Percentiles rank a stretch among this genome's conserved stretches.
phyloP scores from a whole-genome alignment of 2,888 invertebrate species.

The Schrankia costaestrigalis region DNA sequence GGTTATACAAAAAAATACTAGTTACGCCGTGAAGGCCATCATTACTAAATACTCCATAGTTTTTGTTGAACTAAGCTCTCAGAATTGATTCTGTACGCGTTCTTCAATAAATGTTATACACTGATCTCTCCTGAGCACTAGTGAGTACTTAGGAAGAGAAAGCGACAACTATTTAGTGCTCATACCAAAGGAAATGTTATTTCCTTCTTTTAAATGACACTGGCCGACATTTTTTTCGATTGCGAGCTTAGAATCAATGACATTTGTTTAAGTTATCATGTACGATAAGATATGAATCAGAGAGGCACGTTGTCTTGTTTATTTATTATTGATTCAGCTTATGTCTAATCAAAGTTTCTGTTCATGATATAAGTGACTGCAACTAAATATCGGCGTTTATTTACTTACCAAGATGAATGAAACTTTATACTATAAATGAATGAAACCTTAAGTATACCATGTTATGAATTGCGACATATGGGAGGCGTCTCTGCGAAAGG shows the following conservation, averaged over 20 bases:
- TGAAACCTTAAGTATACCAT: neutral
- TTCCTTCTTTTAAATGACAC: slow-evolving; percentile 9
- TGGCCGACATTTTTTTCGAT: too few species aligned
- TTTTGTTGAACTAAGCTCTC: slow-evolving; percentile 52
- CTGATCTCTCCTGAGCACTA: slow-evolving; percentile 17
- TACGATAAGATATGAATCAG: too few species aligned
- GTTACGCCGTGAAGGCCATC: slow-evolving; percentile 65
- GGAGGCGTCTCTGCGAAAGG: slow-evolving; percentile 14
- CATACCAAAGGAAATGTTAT: slow-evolving; percentile 16
- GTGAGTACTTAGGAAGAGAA: slow-evolving; percentile 12
- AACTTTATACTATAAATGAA: neutral
- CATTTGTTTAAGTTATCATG: too few species aligned
- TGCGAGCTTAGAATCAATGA: too few species aligned
- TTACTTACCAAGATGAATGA: too few species aligned
- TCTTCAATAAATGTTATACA: slow-evolving; percentile 33
- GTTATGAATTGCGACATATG: slow-evolving; percentile 22
- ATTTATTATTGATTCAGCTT: too few species aligned
- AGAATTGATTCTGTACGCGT: slow-evolving; percentile 47
- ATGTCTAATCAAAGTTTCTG: too few species aligned
- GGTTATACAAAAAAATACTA: slow-evolving; percentile 51
- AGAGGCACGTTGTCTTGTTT: too few species aligned
- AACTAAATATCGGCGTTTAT: too few species aligned
- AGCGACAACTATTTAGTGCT: slow-evolving; percentile 9
- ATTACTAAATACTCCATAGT: slow-evolving; percentile 66
- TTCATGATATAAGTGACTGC: too few species aligned